Evolutionary conservation across 2,888 invertebrate species (phyloP), one percentile per base, ranked within the genome.

Genomic region (Steinernema scapterisci): DNA sequence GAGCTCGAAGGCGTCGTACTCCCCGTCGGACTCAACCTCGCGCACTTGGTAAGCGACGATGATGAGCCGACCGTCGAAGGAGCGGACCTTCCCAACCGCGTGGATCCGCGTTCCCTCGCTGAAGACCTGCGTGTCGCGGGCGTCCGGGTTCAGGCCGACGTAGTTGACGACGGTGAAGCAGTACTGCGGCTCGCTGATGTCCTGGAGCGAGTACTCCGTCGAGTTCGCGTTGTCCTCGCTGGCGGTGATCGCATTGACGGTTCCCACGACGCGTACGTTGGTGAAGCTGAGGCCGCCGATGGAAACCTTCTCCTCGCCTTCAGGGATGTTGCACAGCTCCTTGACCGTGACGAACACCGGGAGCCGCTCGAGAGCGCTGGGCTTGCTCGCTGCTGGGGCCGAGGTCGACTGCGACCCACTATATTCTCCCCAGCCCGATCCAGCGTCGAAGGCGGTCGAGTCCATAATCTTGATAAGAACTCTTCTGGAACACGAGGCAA

Each of bases 1-100:
- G 1, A 71, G 45, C 16, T 43, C 46, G 45, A 45, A 46, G 16
- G 44, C 44, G 6, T 45, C 46, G 31, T 23, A 16, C 45, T 71
- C 71, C 11, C 13, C 25, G 6, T 71, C 45, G 6, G 21, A 23
- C 19, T 71, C 71, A n/a, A 71, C 13, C 16, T 44, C 71, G 27
- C 71, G 71, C 71, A 46, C 46, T 71, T 71, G 71, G 71, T 43
- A 71, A 1, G 71, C 44, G 23, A 71, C 46, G 27, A 71, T 44
- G 44, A 71, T 23, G 45, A 71, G 45, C 13, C 71, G 71, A 19
- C 46, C 71, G 19, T 31, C 45, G 19, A 71, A 71, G 16, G 71
- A 71, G 45, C 71, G 71, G 45, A 71, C 21, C 71, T 71, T 71
- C 1, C 71, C 71, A 7, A 71, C 71, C 6, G 46, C 71, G 45